Percentiles rank a stretch among this genome's conserved stretches.
Evolutionary conservation across 2,113 vertebrate species (phyloP).

Genomic region (Actinemys pallida): DNA sequence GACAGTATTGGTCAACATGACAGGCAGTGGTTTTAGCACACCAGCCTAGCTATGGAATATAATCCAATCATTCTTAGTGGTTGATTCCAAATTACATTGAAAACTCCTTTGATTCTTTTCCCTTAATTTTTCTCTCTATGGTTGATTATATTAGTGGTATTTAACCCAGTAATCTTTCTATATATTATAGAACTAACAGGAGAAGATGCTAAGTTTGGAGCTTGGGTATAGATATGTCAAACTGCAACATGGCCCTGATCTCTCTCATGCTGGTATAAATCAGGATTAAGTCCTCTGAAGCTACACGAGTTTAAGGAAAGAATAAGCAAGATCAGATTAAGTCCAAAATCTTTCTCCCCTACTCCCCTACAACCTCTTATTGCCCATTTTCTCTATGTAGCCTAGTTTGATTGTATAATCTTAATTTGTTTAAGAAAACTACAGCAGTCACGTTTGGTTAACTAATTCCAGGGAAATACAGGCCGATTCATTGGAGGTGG

Average conservation of each 20-base stretch:
- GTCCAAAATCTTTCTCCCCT: conserved; percentile 38
- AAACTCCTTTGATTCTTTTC: not conserved
- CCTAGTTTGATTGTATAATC: conserved; percentile 30
- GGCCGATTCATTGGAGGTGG: conserved; percentile 17
- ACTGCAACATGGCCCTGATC: not conserved
- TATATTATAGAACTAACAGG: not conserved
- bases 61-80: not conserved
- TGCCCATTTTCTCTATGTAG: conserved; percentile 32
- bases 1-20: too few relatives aligned
- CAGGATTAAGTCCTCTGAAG: conserved; percentile 46
- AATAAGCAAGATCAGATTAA: conserved; percentile 37
- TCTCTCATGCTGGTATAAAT: conserved; percentile 24
- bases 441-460: not conserved
- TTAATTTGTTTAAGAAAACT: conserved; percentile 57
- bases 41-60: not conserved
- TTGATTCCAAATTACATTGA: not conserved
- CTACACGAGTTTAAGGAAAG: conserved; percentile 26
- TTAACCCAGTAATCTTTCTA: not conserved
- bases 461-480: conserved; percentile 17
- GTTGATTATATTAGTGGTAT: not conserved
- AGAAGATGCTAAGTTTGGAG: not conserved
- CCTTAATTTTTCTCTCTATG: not conserved
- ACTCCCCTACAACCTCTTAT: not conserved
- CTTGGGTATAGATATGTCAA: conserved; percentile 2
- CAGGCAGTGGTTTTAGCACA: not conserved